Evolutionary conservation across 2,888 invertebrate species (phyloP).

Genomic region (Stictocephala bisonia): DNA sequence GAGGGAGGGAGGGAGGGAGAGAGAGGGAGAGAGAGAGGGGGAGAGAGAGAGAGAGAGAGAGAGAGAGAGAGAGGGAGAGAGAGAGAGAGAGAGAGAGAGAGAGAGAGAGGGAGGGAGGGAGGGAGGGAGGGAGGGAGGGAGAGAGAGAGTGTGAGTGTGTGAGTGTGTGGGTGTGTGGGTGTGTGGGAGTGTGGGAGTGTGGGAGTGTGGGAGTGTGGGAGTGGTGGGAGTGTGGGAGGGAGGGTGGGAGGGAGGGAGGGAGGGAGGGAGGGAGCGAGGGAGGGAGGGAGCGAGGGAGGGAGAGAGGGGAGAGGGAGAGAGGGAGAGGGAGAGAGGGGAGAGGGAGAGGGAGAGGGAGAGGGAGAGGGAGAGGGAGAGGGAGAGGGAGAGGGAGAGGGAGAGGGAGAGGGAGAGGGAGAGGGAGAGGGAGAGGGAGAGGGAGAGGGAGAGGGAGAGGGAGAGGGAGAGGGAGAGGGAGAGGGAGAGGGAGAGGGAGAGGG

Average conservation of each 20-base stretch:
- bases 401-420: background rate
- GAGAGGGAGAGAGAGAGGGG: background rate
- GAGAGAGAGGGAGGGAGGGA: background rate
- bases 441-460: background rate
- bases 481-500: background rate
- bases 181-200: too few relatives aligned
- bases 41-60: background rate
- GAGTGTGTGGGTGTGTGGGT: too few relatives aligned
- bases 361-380: background rate
- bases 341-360: background rate
- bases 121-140: background rate
- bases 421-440: background rate
- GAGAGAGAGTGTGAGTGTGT: background rate
- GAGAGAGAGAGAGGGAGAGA: background rate
- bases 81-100: background rate
- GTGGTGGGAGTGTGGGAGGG: too few relatives aligned
- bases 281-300: too few relatives aligned
- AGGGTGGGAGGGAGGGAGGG: too few relatives aligned
- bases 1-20: background rate
- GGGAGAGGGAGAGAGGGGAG: background rate
- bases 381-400: background rate
- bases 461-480: background rate
- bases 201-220: too few relatives aligned
- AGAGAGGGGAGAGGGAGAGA: background rate
- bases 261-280: too few relatives aligned